phyloP scores from a whole-genome alignment of 2,797 vertebrate species.

The Tragopan temminckii region DNA sequence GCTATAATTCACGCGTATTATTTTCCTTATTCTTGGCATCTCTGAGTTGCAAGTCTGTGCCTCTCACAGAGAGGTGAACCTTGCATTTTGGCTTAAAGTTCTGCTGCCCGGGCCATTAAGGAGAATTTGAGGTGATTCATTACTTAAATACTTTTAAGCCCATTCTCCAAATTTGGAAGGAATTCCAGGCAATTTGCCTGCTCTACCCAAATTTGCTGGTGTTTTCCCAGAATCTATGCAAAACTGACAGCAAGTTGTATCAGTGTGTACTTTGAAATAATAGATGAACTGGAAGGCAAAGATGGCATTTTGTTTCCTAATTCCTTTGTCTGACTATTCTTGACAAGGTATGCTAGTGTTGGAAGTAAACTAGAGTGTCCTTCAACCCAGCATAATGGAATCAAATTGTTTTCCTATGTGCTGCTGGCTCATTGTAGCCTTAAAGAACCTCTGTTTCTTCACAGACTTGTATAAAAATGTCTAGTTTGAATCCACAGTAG shows the following conservation, averaged over 20 bases:
- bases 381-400: neutral
- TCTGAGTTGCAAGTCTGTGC: constrained; percentile 51
- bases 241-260: neutral
- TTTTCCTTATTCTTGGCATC: constrained; percentile 57
- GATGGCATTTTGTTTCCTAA: neutral
- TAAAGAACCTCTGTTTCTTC: neutral
- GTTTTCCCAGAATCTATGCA: constrained; percentile 46
- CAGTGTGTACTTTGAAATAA: neutral
- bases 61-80: constrained; percentile 68
- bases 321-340: neutral
- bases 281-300: constrained; percentile 6
- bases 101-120: constrained; percentile 31
- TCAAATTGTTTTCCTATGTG: neutral
- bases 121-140: constrained; percentile 67
- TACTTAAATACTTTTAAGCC: constrained; percentile 60
- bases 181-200: constrained; percentile 44
- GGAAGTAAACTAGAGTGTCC: constrained; percentile 8
- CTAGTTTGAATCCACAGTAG: neutral
- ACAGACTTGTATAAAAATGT: neutral
- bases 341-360: neutral
- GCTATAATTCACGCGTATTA: neutral
- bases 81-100: constrained; percentile 37
- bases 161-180: constrained; percentile 60
- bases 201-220: constrained; percentile 23
- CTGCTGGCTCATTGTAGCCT: neutral